A percentile compares a stretch with the other conserved stretches of the same genome.
These are phyloP conservation scores for Mungos mungo DNA, from an alignment of 2,113 vertebrate species.

Conservation along the genomic window DNA sequence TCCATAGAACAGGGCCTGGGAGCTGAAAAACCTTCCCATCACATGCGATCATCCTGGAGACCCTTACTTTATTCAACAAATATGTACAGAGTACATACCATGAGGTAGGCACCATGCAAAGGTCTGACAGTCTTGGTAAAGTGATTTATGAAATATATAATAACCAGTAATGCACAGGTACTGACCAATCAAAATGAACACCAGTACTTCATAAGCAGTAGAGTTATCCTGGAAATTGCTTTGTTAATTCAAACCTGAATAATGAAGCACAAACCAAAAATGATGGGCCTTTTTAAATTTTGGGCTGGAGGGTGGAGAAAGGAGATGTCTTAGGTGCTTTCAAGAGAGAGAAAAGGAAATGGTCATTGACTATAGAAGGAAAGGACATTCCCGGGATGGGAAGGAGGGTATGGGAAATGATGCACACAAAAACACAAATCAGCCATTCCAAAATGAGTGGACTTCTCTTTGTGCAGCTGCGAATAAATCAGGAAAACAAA, in stretches of 20 bases:
- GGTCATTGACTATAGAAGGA: background rate
- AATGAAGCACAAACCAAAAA: background rate
- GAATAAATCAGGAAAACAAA: background rate
- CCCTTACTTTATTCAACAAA: background rate
- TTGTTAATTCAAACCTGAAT: background rate
- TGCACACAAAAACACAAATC: background rate
- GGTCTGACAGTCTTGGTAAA: background rate
- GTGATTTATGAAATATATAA: background rate
- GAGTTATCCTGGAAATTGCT: background rate
- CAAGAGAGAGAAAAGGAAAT: background rate
- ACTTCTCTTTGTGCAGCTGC: background rate
- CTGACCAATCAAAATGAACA: background rate
- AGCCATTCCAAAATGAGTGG: background rate
- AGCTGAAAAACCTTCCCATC: background rate
- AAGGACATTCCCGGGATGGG: background rate
- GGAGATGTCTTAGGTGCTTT: background rate
- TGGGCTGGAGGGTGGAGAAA: background rate
- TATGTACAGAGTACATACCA: background rate
- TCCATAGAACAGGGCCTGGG: background rate
- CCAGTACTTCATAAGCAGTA: background rate
- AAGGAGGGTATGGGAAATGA: background rate
- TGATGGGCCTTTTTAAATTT: background rate
- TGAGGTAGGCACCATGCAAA: background rate
- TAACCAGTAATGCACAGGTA: background rate
- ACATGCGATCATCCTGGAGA: background rate